Evolutionary conservation across 2,797 vertebrate species (phyloP), one percentile per base, ranked within the genome.

Genomic region (Bradypodion pumilum): DNA sequence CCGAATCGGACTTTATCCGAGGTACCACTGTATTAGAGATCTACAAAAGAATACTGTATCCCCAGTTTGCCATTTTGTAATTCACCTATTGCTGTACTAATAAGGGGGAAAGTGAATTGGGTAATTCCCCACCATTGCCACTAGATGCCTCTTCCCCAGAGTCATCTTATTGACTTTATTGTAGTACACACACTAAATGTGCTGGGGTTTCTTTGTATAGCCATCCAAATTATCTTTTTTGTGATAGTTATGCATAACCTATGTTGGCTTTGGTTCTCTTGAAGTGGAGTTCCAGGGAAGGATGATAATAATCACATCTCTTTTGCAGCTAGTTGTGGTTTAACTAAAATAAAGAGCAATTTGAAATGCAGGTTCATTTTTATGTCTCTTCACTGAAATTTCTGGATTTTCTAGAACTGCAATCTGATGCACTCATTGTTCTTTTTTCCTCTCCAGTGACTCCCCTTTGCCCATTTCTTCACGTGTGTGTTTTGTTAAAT

Each of bases 401-500:
- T 21, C 40, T 49, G 29, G 12, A 0, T 4, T 0, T 9, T 65
- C 42, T n/a, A 76, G n/a, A 56, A 6, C 29, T 73, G 59, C 1
- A 3, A 23, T 10, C 74, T 56, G 9, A 76, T 40, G 40, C 66
- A 74, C 7, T 44, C 4, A 23, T 23, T 80, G 35, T 74, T 82
- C 0, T 82, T 62, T 91, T 13, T 90, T 96, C 97, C 94, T 91
- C 97, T 97, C 89, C 96, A 99, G 99, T 97, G 99, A 99, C 94
- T 99, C 99, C 94, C 98, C 98, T 96, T 97, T 99, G 97, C 99
- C 99, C 94, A 98, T 99, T 94, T 99, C 99, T 90, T 99, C 99
- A 92, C 98, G 99, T 95, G 99, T 99, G 94, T 99, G 99, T 97
- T 99, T 99, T 99, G 98, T 99, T 98, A 99, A 99, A 97, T 99